A percentile compares a stretch with the other conserved stretches of the same genome.
These are phyloP conservation scores for Gymnocephalus cernua DNA, from an alignment of 2,113 vertebrate genomes.

Conservation along the genomic window DNA sequence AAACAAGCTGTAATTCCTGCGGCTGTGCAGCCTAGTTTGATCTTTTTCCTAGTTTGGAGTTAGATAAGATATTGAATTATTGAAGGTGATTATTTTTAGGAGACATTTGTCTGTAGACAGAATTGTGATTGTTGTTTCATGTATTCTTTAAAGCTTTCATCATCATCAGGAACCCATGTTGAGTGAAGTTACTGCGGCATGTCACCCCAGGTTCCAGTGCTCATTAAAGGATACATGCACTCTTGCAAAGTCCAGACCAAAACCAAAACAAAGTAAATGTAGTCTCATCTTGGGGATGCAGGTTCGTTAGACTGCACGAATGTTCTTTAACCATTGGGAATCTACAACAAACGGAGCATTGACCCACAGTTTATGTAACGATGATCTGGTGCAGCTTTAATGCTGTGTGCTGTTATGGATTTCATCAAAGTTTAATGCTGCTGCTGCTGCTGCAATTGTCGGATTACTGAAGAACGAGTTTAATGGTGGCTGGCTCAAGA, in stretches of 20 bases:
- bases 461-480: slow-evolving; percentile 10
- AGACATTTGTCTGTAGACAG: slow-evolving; percentile 14
- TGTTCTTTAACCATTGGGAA: slow-evolving; percentile 29
- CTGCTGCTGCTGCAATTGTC: slow-evolving; percentile 9
- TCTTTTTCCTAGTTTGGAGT: slow-evolving; percentile 7
- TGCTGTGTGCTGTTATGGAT: slow-evolving; percentile 27
- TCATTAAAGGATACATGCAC: slow-evolving; percentile 49
- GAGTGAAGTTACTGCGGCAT: slow-evolving; percentile 18
- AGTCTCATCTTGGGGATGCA: slow-evolving; percentile 11
- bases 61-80: slow-evolving; percentile 57
- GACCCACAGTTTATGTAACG: slow-evolving; percentile 34
- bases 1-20: slow-evolving; percentile 27
- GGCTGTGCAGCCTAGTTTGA: slow-evolving; percentile 15
- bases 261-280: slow-evolving; percentile 29
- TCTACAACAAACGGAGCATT: slow-evolving; percentile 9
- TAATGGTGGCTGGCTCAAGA: not conserved
- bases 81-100: slow-evolving; percentile 53
- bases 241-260: slow-evolving; percentile 18
- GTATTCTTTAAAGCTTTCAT: slow-evolving; percentile 24
- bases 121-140: slow-evolving; percentile 15
- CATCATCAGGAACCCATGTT: slow-evolving; percentile 13
- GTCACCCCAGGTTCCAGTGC: slow-evolving; percentile 26
- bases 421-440: slow-evolving; percentile 48
- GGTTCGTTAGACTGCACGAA: slow-evolving; percentile 43
- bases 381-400: slow-evolving; percentile 38